phyloP scores from a whole-genome alignment of 2,888 invertebrate species.

The Baronia brevicornis region DNA sequence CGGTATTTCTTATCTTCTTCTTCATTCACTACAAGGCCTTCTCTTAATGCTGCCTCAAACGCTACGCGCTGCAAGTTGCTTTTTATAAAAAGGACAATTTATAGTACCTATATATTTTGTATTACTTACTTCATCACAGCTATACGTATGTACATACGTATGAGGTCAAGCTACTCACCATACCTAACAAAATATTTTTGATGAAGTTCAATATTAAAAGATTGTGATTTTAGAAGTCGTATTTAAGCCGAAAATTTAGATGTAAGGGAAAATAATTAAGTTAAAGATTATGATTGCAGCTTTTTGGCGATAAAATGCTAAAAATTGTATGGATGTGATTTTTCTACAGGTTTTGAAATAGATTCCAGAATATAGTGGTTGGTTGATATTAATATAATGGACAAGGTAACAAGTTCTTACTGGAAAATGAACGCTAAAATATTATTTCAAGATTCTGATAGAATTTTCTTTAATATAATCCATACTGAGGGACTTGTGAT shows the following conservation, averaged over 20 bases:
- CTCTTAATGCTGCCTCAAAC: conserved; percentile 72
- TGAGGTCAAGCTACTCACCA: conserved; percentile 31
- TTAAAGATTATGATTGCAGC: conserved; percentile 39
- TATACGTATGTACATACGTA: conserved; percentile 26
- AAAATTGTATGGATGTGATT: conserved; percentile 36
- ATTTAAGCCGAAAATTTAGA: conserved; percentile 35
- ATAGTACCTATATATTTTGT: conserved; percentile 40
- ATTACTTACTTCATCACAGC: conserved; percentile 40
- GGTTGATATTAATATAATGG: conserved; percentile 30
- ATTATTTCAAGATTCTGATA: too few species aligned
- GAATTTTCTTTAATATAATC: too few species aligned
- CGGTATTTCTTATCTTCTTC: conserved; percentile 95
- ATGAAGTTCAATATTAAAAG: conserved; percentile 39
- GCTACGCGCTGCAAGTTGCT: conserved; percentile 38
- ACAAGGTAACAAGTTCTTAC: conserved; percentile 37
- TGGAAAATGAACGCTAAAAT: too few species aligned
- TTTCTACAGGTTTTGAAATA: conserved; percentile 68
- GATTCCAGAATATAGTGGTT: conserved; percentile 23
- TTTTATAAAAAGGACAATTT: conserved; percentile 41
- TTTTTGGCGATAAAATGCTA: conserved; percentile 26
- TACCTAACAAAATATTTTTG: conserved; percentile 34
- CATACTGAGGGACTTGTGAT: too few species aligned
- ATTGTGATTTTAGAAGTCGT: conserved; percentile 50
- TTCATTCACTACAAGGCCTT: conserved; percentile 95
- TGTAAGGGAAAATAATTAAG: conserved; percentile 29